phyloP scores from a whole-genome alignment of 2,888 invertebrate genomes.

The Bedellia somnulentella region DNA sequence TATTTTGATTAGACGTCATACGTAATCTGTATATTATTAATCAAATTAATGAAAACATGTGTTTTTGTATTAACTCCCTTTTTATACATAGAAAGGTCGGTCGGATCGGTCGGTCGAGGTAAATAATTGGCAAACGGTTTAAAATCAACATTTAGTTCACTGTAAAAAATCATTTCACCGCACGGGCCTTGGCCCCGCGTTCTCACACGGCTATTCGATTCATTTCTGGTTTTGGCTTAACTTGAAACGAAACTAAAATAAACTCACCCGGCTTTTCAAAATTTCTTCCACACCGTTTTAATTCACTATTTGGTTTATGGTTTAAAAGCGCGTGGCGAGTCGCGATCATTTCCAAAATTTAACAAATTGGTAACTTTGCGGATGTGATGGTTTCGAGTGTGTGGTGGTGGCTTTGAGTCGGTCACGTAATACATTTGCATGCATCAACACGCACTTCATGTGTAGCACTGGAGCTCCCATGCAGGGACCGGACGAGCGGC shows the following conservation, averaged over 20 bases:
- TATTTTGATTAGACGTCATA: no score
- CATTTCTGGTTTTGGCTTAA: constrained; percentile 60
- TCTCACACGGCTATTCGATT: constrained; percentile 13
- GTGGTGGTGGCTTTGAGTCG: constrained; percentile 56
- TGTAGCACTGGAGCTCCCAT: no score
- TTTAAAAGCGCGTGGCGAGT: no score
- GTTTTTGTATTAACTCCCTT: no score
- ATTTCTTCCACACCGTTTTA: constrained; percentile 47
- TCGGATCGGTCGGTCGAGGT: no score
- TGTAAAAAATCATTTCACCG: constrained; percentile 2
- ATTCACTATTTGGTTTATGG: constrained; percentile 47
- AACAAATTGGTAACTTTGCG: constrained; percentile 34
- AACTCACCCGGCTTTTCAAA: constrained; percentile 48
- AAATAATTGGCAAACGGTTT: constrained; percentile 7
- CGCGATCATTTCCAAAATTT: constrained; percentile 52
- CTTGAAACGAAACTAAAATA: constrained; percentile 26
- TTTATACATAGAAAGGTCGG: no score
- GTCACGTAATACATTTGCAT: constrained; percentile 54
- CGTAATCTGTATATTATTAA: no score
- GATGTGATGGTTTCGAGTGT: constrained; percentile 59
- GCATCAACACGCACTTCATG: constrained; percentile 38
- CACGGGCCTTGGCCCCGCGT: background rate
- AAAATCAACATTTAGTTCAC: no score
- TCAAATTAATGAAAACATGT: no score
- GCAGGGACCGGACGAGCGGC: no score